phyloP scores from a whole-genome alignment of 2,888 invertebrate species.

The Unio pictorum region DNA sequence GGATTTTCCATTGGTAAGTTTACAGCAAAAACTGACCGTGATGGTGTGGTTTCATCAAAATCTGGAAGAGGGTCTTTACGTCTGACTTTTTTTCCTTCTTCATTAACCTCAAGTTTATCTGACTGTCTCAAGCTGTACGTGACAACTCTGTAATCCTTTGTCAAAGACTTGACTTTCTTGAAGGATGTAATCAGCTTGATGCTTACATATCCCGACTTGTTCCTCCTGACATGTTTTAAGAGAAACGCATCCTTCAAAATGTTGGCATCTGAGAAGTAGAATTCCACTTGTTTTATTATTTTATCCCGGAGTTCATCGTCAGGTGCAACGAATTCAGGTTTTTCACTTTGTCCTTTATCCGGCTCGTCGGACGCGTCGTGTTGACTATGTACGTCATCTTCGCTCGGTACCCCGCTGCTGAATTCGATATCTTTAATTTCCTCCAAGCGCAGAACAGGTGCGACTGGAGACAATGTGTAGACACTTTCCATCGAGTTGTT shows the following conservation, averaged over 20 bases:
- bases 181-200: constrained; percentile 95
- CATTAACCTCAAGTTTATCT: constrained; percentile 88
- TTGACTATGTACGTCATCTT: constrained; percentile 51
- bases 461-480: constrained; percentile 23
- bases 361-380: constrained; percentile 41
- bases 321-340: constrained; percentile 59
- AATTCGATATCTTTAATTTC: constrained; percentile 53
- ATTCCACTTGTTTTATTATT: constrained; percentile 80
- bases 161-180: constrained; percentile 92
- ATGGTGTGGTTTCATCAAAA: constrained; percentile 93
- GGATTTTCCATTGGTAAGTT: constrained; percentile 88
- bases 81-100: constrained; percentile 90
- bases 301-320: constrained; percentile 62
- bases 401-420: constrained; percentile 56
- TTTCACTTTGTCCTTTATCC: constrained; percentile 23
- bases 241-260: constrained; percentile 96
- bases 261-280: constrained; percentile 95
- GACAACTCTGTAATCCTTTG: constrained; percentile 94
- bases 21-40: constrained; percentile 90
- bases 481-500: constrained; percentile 16
- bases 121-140: constrained; percentile 87
- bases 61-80: constrained; percentile 88
- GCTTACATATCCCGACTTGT: constrained; percentile 96
- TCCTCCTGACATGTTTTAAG: constrained; percentile 92
- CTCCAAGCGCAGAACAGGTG: constrained; percentile 61